Evolutionary conservation across 2,888 invertebrate genomes (phyloP).

Genomic region (Amphipyra berbera): DNA sequence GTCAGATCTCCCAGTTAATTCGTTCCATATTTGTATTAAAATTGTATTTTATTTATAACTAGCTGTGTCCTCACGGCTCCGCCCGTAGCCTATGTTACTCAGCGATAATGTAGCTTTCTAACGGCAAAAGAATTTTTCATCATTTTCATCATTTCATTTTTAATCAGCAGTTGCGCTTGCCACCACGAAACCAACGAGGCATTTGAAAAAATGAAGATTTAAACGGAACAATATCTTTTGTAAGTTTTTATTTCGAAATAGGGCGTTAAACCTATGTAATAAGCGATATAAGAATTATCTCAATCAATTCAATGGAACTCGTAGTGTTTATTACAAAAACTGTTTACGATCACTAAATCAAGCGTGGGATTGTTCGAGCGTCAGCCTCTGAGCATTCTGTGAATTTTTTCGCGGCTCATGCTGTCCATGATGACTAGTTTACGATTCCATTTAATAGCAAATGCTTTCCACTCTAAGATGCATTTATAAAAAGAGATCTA

Average conservation of each 20-base stretch:
- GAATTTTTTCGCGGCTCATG: conserved; percentile 33
- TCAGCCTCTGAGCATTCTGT: conserved; percentile 41
- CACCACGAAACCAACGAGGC: too few relatives aligned
- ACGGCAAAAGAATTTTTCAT: too few relatives aligned
- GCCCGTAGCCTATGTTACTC: too few relatives aligned
- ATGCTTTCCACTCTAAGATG: conserved; percentile 19
- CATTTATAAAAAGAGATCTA: background rate
- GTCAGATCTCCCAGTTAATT: too few relatives aligned
- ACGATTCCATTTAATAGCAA: conserved; percentile 14
- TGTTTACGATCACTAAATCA: conserved; percentile 36
- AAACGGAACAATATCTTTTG: too few relatives aligned
- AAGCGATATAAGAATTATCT: conserved; percentile 19
- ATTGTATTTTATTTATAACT: too few relatives aligned
- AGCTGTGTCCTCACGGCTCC: too few relatives aligned
- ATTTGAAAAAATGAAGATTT: too few relatives aligned
- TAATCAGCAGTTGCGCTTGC: too few relatives aligned
- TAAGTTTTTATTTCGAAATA: background rate
- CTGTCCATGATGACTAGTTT: conserved; percentile 14
- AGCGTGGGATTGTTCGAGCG: conserved; percentile 48
- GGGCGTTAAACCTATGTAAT: conserved; percentile 26
- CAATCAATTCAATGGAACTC: conserved; percentile 36
- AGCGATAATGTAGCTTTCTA: too few relatives aligned
- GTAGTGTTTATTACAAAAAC: conserved; percentile 34
- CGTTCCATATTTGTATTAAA: too few relatives aligned
- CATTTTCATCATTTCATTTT: too few relatives aligned